phyloP scores from a whole-genome alignment of 2,888 invertebrate genomes.

The Acronicta psi region DNA sequence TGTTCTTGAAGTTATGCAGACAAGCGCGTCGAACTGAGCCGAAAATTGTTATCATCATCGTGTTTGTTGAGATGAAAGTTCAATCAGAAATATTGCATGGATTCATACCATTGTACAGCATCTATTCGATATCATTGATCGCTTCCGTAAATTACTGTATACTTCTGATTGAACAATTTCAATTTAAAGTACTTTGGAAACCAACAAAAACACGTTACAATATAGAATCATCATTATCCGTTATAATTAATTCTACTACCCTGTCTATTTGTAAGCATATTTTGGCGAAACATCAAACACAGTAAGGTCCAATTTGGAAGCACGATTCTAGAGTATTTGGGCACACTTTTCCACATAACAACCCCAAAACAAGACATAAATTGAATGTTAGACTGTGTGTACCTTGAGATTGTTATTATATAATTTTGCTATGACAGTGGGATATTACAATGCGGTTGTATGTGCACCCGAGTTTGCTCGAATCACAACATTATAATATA shows the following conservation, averaged over 20 bases:
- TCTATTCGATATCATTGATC: no score
- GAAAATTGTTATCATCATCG: slow-evolving; percentile 5
- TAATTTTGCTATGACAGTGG: slow-evolving; percentile 4
- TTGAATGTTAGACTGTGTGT: slow-evolving; percentile 17
- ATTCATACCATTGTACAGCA: no score
- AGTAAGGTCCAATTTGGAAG: slow-evolving; percentile 34
- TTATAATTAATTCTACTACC: slow-evolving; percentile 15
- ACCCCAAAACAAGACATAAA: slow-evolving; percentile 24
- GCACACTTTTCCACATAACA: slow-evolving; percentile 36
- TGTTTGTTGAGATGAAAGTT: slow-evolving; percentile 14
- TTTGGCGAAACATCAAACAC: slow-evolving; percentile 13
- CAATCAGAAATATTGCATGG: slow-evolving; percentile 39
- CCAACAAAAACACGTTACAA: no score
- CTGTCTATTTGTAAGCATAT: slow-evolving; percentile 26
- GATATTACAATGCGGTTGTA: slow-evolving; percentile 21
- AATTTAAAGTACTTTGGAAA: slow-evolving; percentile 6
- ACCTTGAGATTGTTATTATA: slow-evolving; percentile 21
- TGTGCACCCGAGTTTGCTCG: slow-evolving; percentile 7
- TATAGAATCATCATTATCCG: slow-evolving; percentile 9
- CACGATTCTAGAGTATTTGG: slow-evolving; percentile 27
- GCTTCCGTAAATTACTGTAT: slow-evolving; percentile 4
- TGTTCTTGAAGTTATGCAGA: slow-evolving; percentile 52
- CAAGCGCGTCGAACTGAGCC: slow-evolving; percentile 31
- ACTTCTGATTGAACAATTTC: slow-evolving; percentile 38
- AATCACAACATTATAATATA: slow-evolving; percentile 18